Conservation (phyloP, 1,140 invertebrate species). For the Aleiodes sp. region DNA sequence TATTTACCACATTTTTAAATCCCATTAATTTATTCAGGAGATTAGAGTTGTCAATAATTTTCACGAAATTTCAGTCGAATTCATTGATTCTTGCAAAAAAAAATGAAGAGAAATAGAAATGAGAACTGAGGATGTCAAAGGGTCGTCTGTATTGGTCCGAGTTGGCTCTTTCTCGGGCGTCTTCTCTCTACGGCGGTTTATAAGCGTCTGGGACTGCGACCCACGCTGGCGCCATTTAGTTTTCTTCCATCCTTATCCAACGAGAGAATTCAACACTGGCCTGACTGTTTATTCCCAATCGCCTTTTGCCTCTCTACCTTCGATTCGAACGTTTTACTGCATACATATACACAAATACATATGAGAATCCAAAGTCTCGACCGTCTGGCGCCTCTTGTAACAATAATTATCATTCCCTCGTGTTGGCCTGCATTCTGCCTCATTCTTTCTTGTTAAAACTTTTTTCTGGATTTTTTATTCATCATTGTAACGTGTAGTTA, state of each 20-base stretch:
- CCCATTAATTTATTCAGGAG: too few relatives aligned
- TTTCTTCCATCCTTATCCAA: slow-evolving; percentile 39
- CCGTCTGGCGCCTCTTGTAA: slow-evolving; percentile 57
- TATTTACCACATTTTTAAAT: not conserved
- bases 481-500: not conserved
- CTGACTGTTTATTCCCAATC: slow-evolving; percentile 17
- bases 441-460: slow-evolving; percentile 27
- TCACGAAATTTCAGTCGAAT: not conserved
- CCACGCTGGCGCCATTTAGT: slow-evolving; percentile 61
- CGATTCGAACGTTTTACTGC: slow-evolving; percentile 21
- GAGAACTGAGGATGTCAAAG: slow-evolving; percentile 45
- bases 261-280: slow-evolving; percentile 12
- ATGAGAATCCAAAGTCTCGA: slow-evolving; percentile 25
- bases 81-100: slow-evolving; percentile 17
- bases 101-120: slow-evolving; percentile 39
- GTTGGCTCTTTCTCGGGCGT: slow-evolving; percentile 5
- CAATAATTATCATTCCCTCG: slow-evolving; percentile 57
- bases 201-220: slow-evolving; percentile 45
- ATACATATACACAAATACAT: slow-evolving; percentile 17
- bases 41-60: not conserved
- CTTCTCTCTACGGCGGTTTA: slow-evolving; percentile 29
- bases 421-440: slow-evolving; percentile 39
- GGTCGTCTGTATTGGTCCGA: slow-evolving; percentile 52
- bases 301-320: slow-evolving; percentile 17
- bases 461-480: not conserved